These are phyloP conservation scores for Poeciliopsis turneri DNA, from an alignment of 2,797 vertebrate species.

Conservation along the genomic window DNA sequence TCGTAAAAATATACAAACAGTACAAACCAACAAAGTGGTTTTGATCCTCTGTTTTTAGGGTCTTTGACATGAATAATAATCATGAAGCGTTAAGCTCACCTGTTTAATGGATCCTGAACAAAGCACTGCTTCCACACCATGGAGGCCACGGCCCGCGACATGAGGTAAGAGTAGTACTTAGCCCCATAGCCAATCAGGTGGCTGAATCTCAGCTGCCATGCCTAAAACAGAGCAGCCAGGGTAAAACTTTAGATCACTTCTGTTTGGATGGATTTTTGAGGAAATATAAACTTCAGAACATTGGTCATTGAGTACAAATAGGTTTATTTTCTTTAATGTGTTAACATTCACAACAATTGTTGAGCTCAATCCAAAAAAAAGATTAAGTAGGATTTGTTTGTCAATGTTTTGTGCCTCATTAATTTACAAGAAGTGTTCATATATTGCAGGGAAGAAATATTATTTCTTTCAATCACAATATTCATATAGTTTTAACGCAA, in stretches of 20 bases:
- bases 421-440: background rate
- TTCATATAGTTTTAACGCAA: background rate
- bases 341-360: background rate
- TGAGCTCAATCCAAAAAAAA: background rate
- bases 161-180: conserved; percentile 98
- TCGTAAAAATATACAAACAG: background rate
- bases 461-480: background rate
- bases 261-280: background rate
- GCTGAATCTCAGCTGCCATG: conserved; percentile 97
- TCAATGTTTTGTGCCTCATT: background rate
- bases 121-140: conserved; percentile 99
- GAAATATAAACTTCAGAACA: background rate
- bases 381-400: background rate
- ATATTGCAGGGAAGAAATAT: background rate
- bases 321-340: background rate
- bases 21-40: background rate
- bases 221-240: conserved; percentile 75
- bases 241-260: background rate
- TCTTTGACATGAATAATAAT: background rate
- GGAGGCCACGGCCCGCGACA: conserved; percentile 96
- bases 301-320: background rate
- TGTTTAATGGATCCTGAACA: conserved; percentile 90
- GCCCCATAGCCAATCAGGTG: conserved; percentile 96
- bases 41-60: background rate
- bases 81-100: conserved; percentile 76